Evolutionary conservation across 2,113 vertebrate species (phyloP).

Genomic region (Paramormyrops kingsleyae): DNA sequence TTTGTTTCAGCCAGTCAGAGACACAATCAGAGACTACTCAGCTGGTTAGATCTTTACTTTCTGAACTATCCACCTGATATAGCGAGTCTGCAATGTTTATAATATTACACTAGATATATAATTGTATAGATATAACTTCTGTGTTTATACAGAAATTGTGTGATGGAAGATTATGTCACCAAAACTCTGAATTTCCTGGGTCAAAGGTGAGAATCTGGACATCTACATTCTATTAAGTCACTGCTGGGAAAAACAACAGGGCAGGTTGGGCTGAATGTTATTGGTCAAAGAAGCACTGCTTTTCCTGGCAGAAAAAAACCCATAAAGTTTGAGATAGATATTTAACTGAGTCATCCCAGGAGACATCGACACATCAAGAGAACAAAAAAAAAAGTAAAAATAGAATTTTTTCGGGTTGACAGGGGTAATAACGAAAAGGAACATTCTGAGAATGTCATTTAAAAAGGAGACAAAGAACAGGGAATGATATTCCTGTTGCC

Average conservation of each 20-base stretch:
- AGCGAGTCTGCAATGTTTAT: neutral
- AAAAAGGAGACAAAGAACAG: neutral
- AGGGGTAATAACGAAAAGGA: neutral
- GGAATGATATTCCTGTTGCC: slow-evolving; percentile 41
- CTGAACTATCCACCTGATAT: neutral
- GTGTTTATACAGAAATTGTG: neutral
- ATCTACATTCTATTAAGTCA: neutral
- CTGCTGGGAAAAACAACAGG: neutral
- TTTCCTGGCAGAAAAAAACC: neutral
- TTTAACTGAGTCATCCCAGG: neutral
- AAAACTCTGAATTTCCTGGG: neutral
- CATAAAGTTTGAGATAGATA: neutral
- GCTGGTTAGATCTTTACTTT: neutral
- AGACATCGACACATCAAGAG: neutral
- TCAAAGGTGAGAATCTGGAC: neutral
- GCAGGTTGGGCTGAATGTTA: neutral
- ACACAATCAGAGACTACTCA: neutral
- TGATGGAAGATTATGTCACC: neutral
- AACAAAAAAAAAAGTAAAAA: neutral
- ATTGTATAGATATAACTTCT: neutral
- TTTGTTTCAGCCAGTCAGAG: neutral
- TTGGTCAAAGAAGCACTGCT: neutral
- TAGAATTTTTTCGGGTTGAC: neutral
- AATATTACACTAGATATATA: neutral
- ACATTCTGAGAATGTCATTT: neutral